Evolutionary conservation across 2,888 invertebrate species (phyloP).

Genomic region (Melanotus villosus): DNA sequence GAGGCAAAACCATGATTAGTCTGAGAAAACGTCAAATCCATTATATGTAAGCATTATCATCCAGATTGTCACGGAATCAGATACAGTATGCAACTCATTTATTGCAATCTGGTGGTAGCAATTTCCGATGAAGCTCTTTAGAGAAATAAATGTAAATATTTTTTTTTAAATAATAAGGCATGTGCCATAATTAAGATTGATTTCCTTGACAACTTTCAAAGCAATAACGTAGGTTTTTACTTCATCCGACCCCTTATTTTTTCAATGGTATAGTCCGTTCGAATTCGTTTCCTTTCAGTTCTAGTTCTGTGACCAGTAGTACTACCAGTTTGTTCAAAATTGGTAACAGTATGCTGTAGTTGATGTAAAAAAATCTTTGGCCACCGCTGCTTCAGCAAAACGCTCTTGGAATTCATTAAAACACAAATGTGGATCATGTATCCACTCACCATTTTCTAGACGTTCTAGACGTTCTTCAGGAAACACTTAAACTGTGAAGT

Average conservation of each 20-base stretch:
- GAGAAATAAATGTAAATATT: not conserved
- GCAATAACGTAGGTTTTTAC: not conserved
- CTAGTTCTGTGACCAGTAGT: not conserved
- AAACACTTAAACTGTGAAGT: no score
- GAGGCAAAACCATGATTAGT: not conserved
- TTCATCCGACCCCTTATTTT: not conserved
- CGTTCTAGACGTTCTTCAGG: no score
- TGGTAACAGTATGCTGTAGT: conserved; percentile 1
- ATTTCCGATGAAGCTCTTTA: not conserved
- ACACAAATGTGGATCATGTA: not conserved
- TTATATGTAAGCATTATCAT: not conserved
- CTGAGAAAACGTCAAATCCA: not conserved
- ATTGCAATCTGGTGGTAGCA: not conserved
- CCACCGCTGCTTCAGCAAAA: not conserved
- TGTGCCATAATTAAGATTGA: not conserved
- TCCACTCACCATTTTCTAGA: not conserved
- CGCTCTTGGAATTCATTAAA: not conserved
- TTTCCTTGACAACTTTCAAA: not conserved
- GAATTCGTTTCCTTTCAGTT: not conserved
- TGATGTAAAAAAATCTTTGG: not conserved
- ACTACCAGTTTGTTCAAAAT: not conserved
- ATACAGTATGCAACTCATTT: not conserved
- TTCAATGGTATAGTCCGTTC: not conserved
- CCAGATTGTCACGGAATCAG: not conserved
- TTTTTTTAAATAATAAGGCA: not conserved